Base-by-base conservation (phyloP, 2,888 invertebrate species). In the Volucella bombylans region DNA sequence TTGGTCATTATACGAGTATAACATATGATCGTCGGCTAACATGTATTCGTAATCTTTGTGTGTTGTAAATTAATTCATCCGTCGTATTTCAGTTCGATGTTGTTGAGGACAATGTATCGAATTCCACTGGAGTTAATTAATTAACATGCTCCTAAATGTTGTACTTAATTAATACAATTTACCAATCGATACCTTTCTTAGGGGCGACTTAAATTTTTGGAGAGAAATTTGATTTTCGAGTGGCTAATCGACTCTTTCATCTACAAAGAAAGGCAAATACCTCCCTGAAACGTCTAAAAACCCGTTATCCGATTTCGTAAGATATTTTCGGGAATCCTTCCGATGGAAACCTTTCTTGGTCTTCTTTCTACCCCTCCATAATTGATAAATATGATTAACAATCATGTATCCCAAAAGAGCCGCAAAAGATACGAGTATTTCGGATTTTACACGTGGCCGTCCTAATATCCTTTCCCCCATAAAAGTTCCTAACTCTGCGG, bases 361-460 rank as follows among this genome's bases (percentile, higher is more conserved):
- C 41, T 54, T 11, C 23, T 3, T 23, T 67, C 43, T 41, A 18
- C 41, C 12, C 54, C 31, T 54, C 23, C 54, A 67, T 54, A 43
- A 67, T 67, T 67, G 41, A 67, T 54, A 54, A 54, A 54, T 23
- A 54, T 15, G 52, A 23, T 67, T 43, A 52, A 54, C 52, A 67
- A 52, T 54, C 67, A 54, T 54, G 43, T 54, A 14, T 31, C 67
- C 52, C 67, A 2, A 43, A 31, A 14, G 43, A 43, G 52, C 10
- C 23, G n/a, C 65, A 65, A 52, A 50, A 14, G 31, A 14, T 50
- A 31, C 31, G 31, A 31, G 31, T 31, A 38, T 54, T 67, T 43
- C 11, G 54, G 23, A 43, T 54, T 31, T 52, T 18, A 15, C 18
- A 10, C 10, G 15, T 2, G 11, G 39, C 15, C 50, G n/a, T 11